Conservation (phyloP, 1,140 invertebrate species). For the Diabrotica undecimpunctata region DNA sequence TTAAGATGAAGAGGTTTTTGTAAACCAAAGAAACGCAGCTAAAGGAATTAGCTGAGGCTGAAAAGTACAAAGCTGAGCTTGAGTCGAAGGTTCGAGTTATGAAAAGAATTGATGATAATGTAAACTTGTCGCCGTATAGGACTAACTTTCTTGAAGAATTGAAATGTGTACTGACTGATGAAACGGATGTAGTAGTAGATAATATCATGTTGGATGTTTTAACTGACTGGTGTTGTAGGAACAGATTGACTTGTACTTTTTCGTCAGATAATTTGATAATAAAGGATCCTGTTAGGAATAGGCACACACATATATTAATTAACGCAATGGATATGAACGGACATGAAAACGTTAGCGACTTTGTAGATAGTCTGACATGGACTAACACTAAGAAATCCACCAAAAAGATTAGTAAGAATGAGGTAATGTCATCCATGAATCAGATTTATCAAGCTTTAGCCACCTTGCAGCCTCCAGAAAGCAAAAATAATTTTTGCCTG, state of each 20-base stretch:
- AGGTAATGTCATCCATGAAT: conserved; percentile 37
- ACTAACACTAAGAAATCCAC: conserved; percentile 23
- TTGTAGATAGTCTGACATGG: conserved; percentile 35
- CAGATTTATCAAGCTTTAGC: conserved; percentile 40
- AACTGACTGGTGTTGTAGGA: conserved; percentile 30
- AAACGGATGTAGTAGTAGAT: conserved; percentile 14
- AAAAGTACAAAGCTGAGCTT: conserved; percentile 57
- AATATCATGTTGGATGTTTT: conserved; percentile 26
- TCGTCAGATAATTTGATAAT: conserved; percentile 29
- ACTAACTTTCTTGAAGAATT: conserved; percentile 55
- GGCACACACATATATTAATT: conserved; percentile 27
- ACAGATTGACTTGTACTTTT: conserved; percentile 29
- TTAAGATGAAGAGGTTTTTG: conserved; percentile 49
- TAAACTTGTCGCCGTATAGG: conserved; percentile 49
- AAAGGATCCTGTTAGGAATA: conserved; percentile 27
- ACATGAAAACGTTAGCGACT: conserved; percentile 33
- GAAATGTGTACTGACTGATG: conserved; percentile 49
- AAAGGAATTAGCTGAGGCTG: conserved; percentile 55
- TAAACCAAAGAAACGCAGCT: conserved; percentile 38
- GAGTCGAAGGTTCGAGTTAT: conserved; percentile 47
- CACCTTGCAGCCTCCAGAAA: conserved; percentile 35
- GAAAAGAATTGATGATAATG: conserved; percentile 41
- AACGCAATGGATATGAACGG: conserved; percentile 23
- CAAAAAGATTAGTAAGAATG: conserved; percentile 33
- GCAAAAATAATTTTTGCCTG: conserved; percentile 42